Conservation (phyloP, 2,888 invertebrate genomes). For the Tipula vernalis region DNA sequence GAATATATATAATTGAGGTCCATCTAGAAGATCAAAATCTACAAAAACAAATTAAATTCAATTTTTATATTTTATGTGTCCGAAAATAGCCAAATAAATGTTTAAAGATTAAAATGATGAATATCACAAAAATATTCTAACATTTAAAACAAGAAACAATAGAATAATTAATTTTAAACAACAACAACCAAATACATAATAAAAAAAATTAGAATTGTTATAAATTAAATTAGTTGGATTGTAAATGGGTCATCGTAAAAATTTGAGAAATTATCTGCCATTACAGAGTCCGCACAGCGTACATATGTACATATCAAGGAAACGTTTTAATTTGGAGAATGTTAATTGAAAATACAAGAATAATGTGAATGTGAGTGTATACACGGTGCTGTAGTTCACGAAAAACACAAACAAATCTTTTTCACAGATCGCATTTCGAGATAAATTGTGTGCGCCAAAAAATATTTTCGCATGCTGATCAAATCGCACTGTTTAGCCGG, state of each 20-base stretch:
- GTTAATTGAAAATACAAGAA: not conserved
- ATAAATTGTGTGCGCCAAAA: not conserved
- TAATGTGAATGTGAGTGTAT: not conserved
- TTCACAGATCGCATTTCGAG: not conserved
- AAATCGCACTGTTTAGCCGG: not conserved
- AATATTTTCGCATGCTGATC: not conserved
- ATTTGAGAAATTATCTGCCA: not conserved
- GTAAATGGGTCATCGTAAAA: not conserved
- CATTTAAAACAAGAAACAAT: not conserved
- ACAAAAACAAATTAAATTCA: not conserved
- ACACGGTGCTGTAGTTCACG: not conserved
- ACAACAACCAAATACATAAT: too few relatives aligned
- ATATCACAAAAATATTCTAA: not conserved
- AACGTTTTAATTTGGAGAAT: not conserved
- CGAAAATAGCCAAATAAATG: not conserved
- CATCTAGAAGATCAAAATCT: not conserved
- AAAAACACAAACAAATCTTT: not conserved
- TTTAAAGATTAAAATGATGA: not conserved
- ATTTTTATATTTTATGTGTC: not conserved
- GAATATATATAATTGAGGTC: not conserved
- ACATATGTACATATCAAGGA: not conserved
- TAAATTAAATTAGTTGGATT: not conserved
- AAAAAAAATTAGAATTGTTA: not conserved
- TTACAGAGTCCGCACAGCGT: not conserved
- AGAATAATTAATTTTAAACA: not conserved